Percentiles rank a stretch among this genome's conserved stretches.
Evolutionary conservation across 23 tunicate genomes (phyloP).

Genomic region (Phallusia fumigata): DNA sequence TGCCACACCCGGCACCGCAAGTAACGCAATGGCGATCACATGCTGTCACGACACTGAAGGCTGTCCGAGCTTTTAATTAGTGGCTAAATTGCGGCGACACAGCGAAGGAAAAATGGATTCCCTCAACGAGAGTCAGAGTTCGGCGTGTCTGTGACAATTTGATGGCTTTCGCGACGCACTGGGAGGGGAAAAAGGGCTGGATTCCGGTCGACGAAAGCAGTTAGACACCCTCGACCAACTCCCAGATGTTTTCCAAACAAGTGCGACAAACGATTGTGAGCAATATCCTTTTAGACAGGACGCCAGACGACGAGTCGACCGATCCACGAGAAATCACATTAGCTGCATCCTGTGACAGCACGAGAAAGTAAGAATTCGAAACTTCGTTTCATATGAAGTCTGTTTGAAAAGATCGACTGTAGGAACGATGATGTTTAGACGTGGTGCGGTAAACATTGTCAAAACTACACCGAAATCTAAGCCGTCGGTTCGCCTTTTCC

Average conservation of each 20-base stretch:
- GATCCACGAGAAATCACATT: background rate
- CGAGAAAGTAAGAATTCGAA: background rate
- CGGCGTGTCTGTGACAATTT: slow-evolving; percentile 1
- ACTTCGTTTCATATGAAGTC: too few relatives aligned
- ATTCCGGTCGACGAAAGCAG: background rate
- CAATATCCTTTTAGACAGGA: slow-evolving; percentile 7
- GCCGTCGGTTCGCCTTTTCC: too few relatives aligned
- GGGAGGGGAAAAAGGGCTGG: background rate
- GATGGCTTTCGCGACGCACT: slow-evolving; percentile 6
- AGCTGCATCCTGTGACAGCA: background rate
- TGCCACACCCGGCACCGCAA: too few relatives aligned
- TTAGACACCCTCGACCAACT: background rate
- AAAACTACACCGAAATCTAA: too few relatives aligned
- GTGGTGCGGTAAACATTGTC: too few relatives aligned
- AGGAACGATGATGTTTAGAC: too few relatives aligned
- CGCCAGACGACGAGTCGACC: background rate
- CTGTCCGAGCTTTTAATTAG: background rate
- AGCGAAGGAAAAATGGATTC: background rate
- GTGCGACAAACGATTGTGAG: background rate
- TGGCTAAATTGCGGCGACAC: background rate
- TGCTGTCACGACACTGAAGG: too few relatives aligned
- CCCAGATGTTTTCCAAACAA: slow-evolving; percentile 13
- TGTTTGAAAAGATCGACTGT: too few relatives aligned
- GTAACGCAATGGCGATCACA: too few relatives aligned
- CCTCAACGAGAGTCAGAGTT: background rate